These are phyloP conservation scores for Thereva nobilitata DNA, from an alignment of 2,888 invertebrate genomes.

Conservation along the genomic window DNA sequence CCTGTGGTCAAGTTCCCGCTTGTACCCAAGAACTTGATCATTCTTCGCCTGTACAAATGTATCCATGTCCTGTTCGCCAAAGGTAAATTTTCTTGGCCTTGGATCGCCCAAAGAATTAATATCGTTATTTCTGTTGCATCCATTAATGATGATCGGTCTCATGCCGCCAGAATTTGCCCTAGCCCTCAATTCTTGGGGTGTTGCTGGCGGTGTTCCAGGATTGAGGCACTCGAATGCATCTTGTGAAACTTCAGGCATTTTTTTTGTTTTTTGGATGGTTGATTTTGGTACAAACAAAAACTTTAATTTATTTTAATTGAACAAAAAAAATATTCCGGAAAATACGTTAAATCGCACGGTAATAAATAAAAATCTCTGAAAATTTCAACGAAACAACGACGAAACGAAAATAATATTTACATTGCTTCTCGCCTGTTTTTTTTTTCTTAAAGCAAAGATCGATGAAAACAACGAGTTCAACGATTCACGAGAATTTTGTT, in stretches of 20 bases:
- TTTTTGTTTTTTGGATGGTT: neutral
- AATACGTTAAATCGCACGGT: too few species aligned
- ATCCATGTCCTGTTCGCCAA: conserved; percentile 52
- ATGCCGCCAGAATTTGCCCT: conserved; percentile 61
- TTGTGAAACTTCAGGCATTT: conserved; percentile 60
- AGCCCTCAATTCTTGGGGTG: conserved; percentile 63
- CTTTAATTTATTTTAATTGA: too few species aligned
- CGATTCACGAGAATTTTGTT: too few species aligned
- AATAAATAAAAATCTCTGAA: too few species aligned
- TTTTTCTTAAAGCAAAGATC: too few species aligned
- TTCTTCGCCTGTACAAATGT: conserved; percentile 44
- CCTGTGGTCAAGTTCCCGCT: conserved; percentile 56
- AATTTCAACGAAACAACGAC: too few species aligned
- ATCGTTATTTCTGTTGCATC: neutral
- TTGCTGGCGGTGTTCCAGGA: conserved; percentile 61
- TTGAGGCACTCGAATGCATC: conserved; percentile 62
- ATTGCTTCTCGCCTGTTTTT: too few species aligned
- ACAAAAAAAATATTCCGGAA: too few species aligned
- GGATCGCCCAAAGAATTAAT: neutral
- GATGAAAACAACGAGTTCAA: too few species aligned
- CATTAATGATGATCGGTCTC: neutral
- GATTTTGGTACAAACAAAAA: too few species aligned
- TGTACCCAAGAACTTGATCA: conserved; percentile 48
- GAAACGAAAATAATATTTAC: too few species aligned
- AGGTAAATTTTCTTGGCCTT: conserved; percentile 45